These are phyloP conservation scores for Leuciscus waleckii DNA, from an alignment of 2,797 vertebrate genomes.

Conservation along the genomic window DNA sequence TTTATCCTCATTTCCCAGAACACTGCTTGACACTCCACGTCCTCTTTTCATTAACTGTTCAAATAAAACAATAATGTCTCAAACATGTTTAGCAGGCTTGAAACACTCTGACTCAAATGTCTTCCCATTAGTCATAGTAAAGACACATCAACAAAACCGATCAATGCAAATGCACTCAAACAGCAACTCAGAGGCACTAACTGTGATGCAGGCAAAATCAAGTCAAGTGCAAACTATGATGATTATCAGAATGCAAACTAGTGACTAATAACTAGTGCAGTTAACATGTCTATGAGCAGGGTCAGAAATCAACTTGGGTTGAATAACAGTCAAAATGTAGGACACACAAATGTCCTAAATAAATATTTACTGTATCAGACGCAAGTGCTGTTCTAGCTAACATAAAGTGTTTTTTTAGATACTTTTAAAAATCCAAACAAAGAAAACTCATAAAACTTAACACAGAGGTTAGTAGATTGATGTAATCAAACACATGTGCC, in stretches of 20 bases:
- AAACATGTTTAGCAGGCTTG: constrained; percentile 13
- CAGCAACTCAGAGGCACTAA: background rate
- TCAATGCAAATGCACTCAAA: constrained; percentile 7
- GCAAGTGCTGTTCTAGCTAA: background rate
- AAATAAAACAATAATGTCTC: background rate
- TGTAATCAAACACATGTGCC: background rate
- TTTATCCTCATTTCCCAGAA: background rate
- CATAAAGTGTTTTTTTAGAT: background rate
- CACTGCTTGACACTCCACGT: background rate
- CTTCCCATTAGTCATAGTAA: constrained; percentile 7
- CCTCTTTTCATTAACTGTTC: background rate
- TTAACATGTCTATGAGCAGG: constrained; percentile 17
- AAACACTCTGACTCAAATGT: background rate
- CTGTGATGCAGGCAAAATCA: background rate
- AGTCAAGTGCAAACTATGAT: constrained; percentile 19
- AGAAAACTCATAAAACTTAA: background rate
- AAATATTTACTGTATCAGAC: background rate
- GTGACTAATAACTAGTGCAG: constrained; percentile 5
- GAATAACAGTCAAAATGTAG: background rate
- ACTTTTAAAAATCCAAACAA: background rate
- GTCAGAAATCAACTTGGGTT: constrained; percentile 14
- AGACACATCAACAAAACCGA: background rate
- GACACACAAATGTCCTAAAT: background rate
- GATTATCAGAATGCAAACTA: constrained; percentile 11
- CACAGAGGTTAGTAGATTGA: background rate